phyloP scores from a whole-genome alignment of 2,888 invertebrate species.

The Scaptomyza tumidula region DNA sequence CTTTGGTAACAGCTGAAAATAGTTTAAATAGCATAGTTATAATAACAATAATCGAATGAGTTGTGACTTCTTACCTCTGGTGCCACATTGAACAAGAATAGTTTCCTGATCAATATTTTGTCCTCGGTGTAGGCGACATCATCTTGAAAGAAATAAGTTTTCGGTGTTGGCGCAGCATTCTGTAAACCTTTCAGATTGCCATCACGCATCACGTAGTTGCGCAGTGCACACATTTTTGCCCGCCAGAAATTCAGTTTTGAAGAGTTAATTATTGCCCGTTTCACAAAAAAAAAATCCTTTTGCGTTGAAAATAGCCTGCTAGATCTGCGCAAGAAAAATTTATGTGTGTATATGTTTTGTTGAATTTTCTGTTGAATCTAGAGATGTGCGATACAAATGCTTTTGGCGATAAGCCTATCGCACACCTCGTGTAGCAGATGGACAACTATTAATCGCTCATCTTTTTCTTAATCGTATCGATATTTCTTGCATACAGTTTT shows the following conservation, averaged over 20 bases:
- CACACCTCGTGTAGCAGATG: neutral
- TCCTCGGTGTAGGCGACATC: constrained; percentile 61
- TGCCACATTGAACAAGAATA: constrained; percentile 41
- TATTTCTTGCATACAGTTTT: no score
- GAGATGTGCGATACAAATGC: neutral
- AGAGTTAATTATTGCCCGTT: neutral
- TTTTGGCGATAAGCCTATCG: neutral
- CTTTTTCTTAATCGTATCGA: neutral
- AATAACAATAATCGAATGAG: neutral
- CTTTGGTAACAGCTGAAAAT: constrained; percentile 29
- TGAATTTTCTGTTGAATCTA: constrained; percentile 1
- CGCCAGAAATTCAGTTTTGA: neutral
- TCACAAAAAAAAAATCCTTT: neutral
- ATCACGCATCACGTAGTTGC: no score
- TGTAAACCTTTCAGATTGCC: neutral
- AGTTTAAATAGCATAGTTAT: neutral
- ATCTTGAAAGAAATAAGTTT: constrained; percentile 35
- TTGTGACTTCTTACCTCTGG: constrained; percentile 22
- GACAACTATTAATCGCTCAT: neutral
- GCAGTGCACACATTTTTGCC: neutral
- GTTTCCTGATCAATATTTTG: constrained; percentile 45
- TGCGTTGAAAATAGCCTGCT: neutral
- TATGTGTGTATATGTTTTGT: neutral
- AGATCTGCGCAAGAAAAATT: neutral
- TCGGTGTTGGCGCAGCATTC: neutral